phyloP scores from a whole-genome alignment of 2,797 vertebrate genomes.

The Pseudocheirus occidentalis region DNA sequence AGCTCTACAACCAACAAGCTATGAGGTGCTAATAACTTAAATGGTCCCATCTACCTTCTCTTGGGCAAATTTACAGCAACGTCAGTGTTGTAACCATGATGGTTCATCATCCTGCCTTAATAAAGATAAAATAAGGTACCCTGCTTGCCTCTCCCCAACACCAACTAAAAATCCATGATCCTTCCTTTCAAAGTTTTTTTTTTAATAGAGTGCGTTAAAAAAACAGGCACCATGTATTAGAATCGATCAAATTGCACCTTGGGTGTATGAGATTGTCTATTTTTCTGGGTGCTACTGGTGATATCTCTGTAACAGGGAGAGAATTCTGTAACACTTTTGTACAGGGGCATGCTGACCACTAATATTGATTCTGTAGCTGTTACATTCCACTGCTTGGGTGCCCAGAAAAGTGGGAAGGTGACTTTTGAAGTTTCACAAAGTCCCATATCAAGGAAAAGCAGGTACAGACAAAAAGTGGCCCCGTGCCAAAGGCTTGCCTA shows the following conservation, averaged over 20 bases:
- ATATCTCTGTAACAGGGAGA: neutral
- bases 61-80: neutral
- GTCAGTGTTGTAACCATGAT: neutral
- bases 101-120: neutral
- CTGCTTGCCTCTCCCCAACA: neutral
- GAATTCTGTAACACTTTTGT: neutral
- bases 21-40: neutral
- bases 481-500: neutral
- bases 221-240: neutral
- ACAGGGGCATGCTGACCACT: neutral
- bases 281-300: neutral
- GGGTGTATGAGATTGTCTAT: neutral
- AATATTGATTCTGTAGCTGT: neutral
- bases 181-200: neutral
- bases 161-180: neutral
- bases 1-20: neutral
- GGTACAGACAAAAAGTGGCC: neutral
- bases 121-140: neutral
- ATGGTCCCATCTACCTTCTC: neutral
- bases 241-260: neutral
- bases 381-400: neutral
- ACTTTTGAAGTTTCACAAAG: neutral
- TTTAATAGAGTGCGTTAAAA: neutral
- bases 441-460: neutral
- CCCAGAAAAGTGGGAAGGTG: neutral